Conservation (phyloP, 2,113 vertebrate genomes). For the Coreoperca whiteheadi region DNA sequence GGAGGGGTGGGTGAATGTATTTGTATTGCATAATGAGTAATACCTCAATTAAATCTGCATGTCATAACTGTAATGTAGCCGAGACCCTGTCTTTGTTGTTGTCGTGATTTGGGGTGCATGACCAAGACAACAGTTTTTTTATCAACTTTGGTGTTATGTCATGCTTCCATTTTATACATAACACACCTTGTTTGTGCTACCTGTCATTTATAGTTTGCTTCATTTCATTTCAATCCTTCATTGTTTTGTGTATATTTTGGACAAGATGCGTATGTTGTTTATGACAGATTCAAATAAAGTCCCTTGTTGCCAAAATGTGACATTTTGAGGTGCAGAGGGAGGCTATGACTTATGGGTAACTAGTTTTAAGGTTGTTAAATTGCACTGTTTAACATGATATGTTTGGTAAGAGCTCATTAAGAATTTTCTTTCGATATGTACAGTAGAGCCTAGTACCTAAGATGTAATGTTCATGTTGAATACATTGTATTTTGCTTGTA, state of each 20-base stretch:
- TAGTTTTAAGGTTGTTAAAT: neutral
- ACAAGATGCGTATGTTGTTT: neutral
- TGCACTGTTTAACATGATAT: neutral
- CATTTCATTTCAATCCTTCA: neutral
- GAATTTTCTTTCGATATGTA: neutral
- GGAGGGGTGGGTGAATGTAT: neutral
- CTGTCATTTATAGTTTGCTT: neutral
- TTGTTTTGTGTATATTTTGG: neutral
- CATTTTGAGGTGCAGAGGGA: neutral
- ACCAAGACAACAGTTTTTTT: neutral
- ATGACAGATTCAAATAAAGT: too few relatives aligned
- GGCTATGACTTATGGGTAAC: neutral
- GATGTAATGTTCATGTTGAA: too few relatives aligned
- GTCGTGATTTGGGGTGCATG: neutral
- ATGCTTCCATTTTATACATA: neutral
- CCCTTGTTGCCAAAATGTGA: neutral
- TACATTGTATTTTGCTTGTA: too few relatives aligned
- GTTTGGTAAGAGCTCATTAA: neutral
- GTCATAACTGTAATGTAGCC: neutral
- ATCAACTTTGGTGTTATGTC: neutral
- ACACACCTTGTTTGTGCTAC: neutral
- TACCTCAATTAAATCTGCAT: neutral
- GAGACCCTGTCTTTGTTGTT: neutral
- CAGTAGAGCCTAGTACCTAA: too few relatives aligned
- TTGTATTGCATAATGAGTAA: neutral